Conservation (phyloP, 2,888 invertebrate genomes). For the Alsophila aescularia region DNA sequence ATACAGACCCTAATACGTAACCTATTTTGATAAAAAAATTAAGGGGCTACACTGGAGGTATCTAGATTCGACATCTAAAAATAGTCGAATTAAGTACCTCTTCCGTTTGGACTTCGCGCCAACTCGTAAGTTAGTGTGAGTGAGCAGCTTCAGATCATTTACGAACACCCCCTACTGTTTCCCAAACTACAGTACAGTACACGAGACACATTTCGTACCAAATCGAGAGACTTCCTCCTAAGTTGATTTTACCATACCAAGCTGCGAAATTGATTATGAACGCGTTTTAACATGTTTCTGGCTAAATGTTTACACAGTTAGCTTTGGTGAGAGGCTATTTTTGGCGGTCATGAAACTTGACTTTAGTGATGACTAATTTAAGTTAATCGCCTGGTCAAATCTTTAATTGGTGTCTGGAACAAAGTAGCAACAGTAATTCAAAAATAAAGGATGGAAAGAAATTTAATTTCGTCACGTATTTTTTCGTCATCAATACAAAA, state of each 20-base stretch:
- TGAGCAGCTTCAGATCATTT: background rate
- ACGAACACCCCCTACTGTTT: background rate
- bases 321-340: constrained; percentile 12
- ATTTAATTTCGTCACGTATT: no score
- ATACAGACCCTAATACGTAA: no score
- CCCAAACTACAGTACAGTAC: background rate
- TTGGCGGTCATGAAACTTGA: constrained; percentile 9
- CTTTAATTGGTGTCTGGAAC: background rate
- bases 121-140: background rate
- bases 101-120: no score
- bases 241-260: constrained; percentile 29
- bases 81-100: no score
- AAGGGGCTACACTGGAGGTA: no score
- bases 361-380: constrained; percentile 4
- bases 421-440: background rate
- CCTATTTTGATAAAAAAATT: no score
- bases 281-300: constrained; percentile 23
- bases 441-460: no score
- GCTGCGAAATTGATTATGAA: constrained; percentile 28
- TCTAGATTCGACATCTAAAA: no score
- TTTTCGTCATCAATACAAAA: no score
- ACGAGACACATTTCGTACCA: constrained; percentile 16
- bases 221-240: constrained; percentile 23
- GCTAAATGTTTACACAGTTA: constrained; percentile 26
- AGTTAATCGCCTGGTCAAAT: background rate